These are phyloP conservation scores for Ochropacha duplaris DNA, from an alignment of 2,888 invertebrate genomes.

Conservation along the genomic window DNA sequence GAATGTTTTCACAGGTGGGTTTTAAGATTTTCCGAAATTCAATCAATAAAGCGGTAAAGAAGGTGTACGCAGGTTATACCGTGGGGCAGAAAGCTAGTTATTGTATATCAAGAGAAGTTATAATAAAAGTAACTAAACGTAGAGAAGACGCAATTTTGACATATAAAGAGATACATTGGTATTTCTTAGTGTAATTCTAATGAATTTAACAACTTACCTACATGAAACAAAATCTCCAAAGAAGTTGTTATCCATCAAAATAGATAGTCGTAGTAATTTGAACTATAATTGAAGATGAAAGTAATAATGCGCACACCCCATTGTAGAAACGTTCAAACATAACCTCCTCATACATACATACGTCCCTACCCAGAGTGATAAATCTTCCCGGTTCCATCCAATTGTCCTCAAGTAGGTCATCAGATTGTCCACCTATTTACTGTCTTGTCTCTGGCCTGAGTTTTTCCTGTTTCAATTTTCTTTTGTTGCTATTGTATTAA, in stretches of 20 bases:
- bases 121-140: too few species aligned
- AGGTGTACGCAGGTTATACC: too few species aligned
- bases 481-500: constrained; percentile 67
- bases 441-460: constrained; percentile 57
- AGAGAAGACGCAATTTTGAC: too few species aligned
- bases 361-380: constrained; percentile 45
- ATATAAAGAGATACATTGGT: too few species aligned
- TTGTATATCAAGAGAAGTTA: too few species aligned
- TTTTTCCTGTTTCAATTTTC: constrained; percentile 74
- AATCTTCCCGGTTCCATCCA: constrained; percentile 65
- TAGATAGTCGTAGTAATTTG: constrained; percentile 2
- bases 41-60: too few species aligned
- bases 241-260: background rate
- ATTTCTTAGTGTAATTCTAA: too few species aligned
- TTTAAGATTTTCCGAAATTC: too few species aligned
- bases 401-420: constrained; percentile 76
- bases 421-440: constrained; percentile 74
- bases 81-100: too few species aligned
- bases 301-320: constrained; percentile 28
- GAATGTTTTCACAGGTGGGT: too few species aligned
- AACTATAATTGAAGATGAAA: background rate
- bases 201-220: too few species aligned
- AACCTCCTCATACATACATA: constrained; percentile 42
- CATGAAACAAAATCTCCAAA: too few species aligned
- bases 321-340: constrained; percentile 46